Conservation (phyloP, 2,113 vertebrate species). For the Sturnus vulgaris region DNA sequence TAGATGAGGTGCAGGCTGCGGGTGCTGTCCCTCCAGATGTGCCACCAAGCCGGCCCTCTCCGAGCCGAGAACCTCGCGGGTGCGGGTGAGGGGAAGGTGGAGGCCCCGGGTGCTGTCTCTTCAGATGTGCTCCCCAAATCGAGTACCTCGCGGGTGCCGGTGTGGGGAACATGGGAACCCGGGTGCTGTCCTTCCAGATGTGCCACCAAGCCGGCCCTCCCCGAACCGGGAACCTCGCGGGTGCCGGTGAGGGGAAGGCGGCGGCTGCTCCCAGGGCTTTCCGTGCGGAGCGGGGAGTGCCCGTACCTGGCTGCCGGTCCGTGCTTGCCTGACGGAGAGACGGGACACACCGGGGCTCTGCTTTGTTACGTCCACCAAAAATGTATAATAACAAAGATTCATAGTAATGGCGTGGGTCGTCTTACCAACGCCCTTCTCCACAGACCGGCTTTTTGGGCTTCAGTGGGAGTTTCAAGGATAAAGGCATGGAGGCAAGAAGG, state of each 20-base stretch:
- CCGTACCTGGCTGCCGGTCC: not conserved
- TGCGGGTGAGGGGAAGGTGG: not conserved
- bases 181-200: rapidly evolving
- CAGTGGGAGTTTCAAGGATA: not conserved
- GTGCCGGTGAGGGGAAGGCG: not conserved
- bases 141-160: not conserved
- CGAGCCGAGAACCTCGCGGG: no score
- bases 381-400: not conserved
- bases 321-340: no score
- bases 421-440: not conserved
- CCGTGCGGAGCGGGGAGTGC: not conserved
- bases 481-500: not conserved
- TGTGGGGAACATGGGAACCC: no score
- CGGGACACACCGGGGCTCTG: not conserved
- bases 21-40: rapidly evolving
- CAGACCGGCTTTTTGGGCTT: not conserved
- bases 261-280: not conserved
- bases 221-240: no score
- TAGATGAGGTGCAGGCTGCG: rapidly evolving
- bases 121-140: not conserved
- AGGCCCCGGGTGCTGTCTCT: not conserved
- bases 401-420: rapidly evolving
- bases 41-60: not conserved
- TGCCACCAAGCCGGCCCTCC: not conserved
- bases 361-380: not conserved